Percentiles rank a stretch among this genome's conserved stretches.
Conservation (phyloP, 2,797 vertebrate species). For the Phyllotis vaccarum region DNA sequence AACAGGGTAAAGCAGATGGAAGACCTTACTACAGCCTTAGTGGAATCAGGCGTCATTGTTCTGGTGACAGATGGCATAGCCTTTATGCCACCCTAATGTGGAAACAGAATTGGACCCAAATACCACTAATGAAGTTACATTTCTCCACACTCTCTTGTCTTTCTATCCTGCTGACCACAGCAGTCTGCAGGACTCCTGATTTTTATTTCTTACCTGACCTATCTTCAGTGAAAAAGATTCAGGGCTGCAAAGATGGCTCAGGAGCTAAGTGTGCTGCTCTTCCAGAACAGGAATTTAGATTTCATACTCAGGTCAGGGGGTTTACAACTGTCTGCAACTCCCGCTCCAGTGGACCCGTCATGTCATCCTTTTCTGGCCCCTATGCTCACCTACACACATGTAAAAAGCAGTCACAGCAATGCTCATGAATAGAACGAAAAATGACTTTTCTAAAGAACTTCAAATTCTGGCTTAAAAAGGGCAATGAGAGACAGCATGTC, state of each 20-base stretch:
- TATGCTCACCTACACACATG: background rate
- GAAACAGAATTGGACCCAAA: background rate
- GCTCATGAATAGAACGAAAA: background rate
- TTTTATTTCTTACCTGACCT: background rate
- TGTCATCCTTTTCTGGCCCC: background rate
- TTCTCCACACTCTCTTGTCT: background rate
- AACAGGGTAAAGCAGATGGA: background rate
- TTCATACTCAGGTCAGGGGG: background rate
- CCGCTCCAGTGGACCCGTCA: background rate
- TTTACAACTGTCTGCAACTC: background rate
- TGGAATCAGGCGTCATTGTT: background rate
- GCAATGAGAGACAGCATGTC: background rate
- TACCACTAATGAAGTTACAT: background rate
- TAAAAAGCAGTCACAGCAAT: background rate
- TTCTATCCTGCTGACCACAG: background rate
- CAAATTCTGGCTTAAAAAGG: background rate
- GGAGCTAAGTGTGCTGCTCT: background rate
- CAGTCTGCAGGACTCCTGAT: background rate
- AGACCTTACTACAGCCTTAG: background rate
- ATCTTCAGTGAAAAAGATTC: background rate
- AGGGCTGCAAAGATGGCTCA: background rate
- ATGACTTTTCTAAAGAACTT: background rate
- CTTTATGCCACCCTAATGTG: background rate
- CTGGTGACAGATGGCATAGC: rapidly evolving
- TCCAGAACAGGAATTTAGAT: background rate